A percentile compares a stretch with the other conserved stretches of the same genome.
Conservation (phyloP, 1,140 invertebrate species). For the Ectropis grisescens region DNA sequence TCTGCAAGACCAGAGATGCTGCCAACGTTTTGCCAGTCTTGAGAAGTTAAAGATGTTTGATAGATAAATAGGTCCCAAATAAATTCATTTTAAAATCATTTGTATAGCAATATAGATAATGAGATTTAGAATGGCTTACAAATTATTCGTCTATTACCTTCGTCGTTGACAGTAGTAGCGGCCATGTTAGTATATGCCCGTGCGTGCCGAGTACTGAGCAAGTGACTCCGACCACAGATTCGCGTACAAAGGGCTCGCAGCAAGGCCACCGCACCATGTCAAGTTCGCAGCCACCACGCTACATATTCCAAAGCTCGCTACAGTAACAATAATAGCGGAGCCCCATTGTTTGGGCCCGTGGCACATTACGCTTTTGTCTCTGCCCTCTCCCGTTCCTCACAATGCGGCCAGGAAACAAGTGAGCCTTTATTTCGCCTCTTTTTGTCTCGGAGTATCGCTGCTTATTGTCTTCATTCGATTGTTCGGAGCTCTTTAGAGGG, state of each 20-base stretch:
- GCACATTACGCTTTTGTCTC: conserved; percentile 69
- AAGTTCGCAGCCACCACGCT: conserved; percentile 57
- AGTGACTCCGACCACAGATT: too few species aligned
- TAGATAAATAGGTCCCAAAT: too few species aligned
- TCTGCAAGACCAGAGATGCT: too few species aligned
- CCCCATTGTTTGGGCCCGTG: conserved; percentile 66
- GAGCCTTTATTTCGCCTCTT: conserved; percentile 69
- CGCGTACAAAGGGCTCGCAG: conserved; percentile 5
- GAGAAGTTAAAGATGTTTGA: too few species aligned
- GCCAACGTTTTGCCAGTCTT: too few species aligned
- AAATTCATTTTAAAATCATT: too few species aligned
- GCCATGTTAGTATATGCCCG: too few species aligned
- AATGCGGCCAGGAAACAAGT: conserved; percentile 69
- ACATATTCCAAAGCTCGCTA: conserved; percentile 62
- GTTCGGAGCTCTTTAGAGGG: conserved; percentile 67
- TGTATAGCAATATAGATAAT: too few species aligned
- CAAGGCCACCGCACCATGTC: conserved; percentile 60
- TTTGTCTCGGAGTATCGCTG: conserved; percentile 70
- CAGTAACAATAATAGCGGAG: conserved; percentile 67
- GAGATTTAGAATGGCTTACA: too few species aligned
- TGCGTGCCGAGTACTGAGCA: too few species aligned
- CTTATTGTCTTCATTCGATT: conserved; percentile 71
- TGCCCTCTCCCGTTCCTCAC: conserved; percentile 66
- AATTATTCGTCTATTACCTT: too few species aligned
- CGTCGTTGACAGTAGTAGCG: too few species aligned